A percentile compares a stretch with the other conserved stretches of the same genome.
phyloP scores from a whole-genome alignment of 1,140 invertebrate genomes.

The Pseudomyrmex flavicornis region DNA sequence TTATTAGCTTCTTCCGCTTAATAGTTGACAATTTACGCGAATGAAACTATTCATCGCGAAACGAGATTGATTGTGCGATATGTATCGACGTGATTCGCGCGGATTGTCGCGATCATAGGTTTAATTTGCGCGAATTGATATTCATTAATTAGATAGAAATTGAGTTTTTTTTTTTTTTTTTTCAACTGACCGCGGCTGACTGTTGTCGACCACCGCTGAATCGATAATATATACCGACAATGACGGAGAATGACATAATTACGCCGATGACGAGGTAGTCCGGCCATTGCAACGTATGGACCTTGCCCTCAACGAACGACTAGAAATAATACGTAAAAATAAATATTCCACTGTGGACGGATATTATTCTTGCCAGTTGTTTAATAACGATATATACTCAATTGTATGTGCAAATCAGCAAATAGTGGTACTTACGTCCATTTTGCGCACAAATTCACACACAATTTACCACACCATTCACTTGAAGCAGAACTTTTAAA shows the following conservation, averaged over 20 bases:
- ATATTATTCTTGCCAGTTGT: not conserved
- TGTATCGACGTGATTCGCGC: conserved; percentile 14
- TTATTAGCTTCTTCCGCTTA: conserved; percentile 58
- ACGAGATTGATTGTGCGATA: conserved; percentile 53
- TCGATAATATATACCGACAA: conserved; percentile 92
- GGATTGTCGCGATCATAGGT: conserved; percentile 48
- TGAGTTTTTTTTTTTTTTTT: conserved; percentile 47
- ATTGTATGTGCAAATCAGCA: not conserved
- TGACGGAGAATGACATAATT: conserved; percentile 81
- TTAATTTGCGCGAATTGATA: conserved; percentile 8
- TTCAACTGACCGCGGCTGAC: conserved; percentile 89
- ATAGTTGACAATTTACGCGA: conserved; percentile 7
- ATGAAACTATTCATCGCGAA: conserved; percentile 57
- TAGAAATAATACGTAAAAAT: too few relatives aligned
- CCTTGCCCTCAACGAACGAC: not conserved
- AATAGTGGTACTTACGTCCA: conserved; percentile 62
- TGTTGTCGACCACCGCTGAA: conserved; percentile 95
- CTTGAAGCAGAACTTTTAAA: conserved; percentile 18
- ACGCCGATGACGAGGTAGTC: conserved; percentile 79
- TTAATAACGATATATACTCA: not conserved
- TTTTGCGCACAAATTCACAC: conserved; percentile 46
- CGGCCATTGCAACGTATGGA: conserved; percentile 71
- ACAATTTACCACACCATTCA: conserved; percentile 21
- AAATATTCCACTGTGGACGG: not conserved
- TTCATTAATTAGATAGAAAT: conserved; percentile 60